A percentile compares a stretch with the other conserved stretches of the same genome.
phyloP scores from a whole-genome alignment of 2,888 invertebrate genomes.

The Agrochola lychnidis region DNA sequence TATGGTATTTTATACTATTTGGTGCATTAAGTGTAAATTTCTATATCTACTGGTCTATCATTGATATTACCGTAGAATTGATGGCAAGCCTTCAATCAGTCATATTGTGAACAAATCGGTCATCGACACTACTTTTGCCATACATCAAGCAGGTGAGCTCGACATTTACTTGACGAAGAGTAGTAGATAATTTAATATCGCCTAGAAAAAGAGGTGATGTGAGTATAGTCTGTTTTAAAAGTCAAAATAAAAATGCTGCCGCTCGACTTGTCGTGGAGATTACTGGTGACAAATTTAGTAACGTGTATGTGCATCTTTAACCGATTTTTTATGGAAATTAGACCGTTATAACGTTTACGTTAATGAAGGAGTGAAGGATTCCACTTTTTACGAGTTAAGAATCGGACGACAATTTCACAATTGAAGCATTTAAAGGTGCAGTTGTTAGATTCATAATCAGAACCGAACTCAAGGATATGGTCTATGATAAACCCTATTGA shows the following conservation, averaged over 20 bases:
- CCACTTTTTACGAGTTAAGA: not conserved
- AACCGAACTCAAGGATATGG: not conserved
- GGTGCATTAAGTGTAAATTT: not conserved
- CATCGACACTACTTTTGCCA: not conserved
- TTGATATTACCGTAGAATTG: not conserved
- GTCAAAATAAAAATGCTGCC: not conserved
- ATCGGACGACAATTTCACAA: not conserved
- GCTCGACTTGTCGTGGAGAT: not conserved
- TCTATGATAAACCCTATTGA: not conserved
- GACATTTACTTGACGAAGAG: not conserved
- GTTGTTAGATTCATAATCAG: not conserved
- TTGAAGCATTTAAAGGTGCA: not conserved
- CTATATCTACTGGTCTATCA: not conserved
- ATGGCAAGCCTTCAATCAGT: not conserved
- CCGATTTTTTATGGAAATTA: too few species aligned
- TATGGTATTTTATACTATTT: not conserved
- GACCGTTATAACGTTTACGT: not conserved
- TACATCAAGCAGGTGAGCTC: not conserved
- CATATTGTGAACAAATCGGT: not conserved
- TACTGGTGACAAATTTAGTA: not conserved
- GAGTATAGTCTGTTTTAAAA: not conserved
- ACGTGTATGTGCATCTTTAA: not conserved
- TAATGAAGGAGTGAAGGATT: not conserved
- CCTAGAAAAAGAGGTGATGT: not conserved
- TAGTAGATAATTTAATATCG: not conserved